Evolutionary conservation across 2,888 invertebrate species (phyloP), one percentile per base, ranked within the genome.

Genomic region (Baccha elongata): DNA sequence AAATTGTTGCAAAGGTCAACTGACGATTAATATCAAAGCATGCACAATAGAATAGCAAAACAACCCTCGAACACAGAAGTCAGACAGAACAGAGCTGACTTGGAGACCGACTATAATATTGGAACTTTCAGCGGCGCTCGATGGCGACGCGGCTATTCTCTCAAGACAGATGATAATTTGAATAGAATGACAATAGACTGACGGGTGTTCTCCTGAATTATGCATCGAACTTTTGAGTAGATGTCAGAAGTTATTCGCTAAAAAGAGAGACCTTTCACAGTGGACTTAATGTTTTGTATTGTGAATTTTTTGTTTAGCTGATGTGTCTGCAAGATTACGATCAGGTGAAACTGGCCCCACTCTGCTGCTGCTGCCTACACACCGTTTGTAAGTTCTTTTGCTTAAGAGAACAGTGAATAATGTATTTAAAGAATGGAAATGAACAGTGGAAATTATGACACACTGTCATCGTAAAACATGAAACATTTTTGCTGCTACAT

Each of bases 181-280:
- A 83, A 83, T 78, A 78, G 83, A 83, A 83, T 78, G 83, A 83
- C 83, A 83, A 83, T 83, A 83, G 83, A 83, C 62, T 78, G 83
- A 73, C 83, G 83, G 83, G 83, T 78, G 78, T 83, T 83, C 78
- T 78, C 55, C 58, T 78, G 78, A 83, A 83, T 83, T 83, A 83
- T 83, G 83, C 83, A 83, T 83, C 78, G 78, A 72, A 78, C 62
- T 58, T 68, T 67, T 67, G 83, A 83, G 78, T 78, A 19, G 67
- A 83, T 78, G 83, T 83, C 83, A 78, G 73, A 83, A 78, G 67
- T 78, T 71, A 46, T 65, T 55, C 44, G 42, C 23, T 35, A 26
- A 35, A 32, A 23, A 13, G 21, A 55, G 23, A 32, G 8, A 37
- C 37, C 35, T 13, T 10, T 48, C 17, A 32, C 13, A 13, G 13